Percentiles rank a stretch among this genome's conserved stretches.
phyloP scores from a whole-genome alignment of 2,888 invertebrate genomes.

The Tiliacea aurago region DNA sequence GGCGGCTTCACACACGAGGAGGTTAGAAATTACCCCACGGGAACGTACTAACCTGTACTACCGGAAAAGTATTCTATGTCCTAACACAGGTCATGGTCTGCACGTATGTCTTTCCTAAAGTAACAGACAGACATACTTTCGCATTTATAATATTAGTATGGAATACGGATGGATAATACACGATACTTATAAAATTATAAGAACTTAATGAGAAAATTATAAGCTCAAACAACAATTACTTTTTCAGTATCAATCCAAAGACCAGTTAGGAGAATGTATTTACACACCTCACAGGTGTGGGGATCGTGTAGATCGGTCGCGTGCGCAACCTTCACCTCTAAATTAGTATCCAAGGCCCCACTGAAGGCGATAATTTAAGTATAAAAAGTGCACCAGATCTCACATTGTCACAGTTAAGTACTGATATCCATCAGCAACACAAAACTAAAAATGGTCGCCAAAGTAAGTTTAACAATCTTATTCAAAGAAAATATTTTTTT shows the following conservation, averaged over 20 bases:
- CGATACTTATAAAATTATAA: not conserved
- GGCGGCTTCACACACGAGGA: not conserved
- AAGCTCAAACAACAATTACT: no score
- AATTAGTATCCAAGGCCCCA: slow-evolving; percentile 39
- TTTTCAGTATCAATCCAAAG: not conserved
- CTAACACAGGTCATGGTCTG: not conserved
- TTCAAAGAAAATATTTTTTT: no score
- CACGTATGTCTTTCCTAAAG: not conserved
- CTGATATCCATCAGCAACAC: slow-evolving; percentile 77
- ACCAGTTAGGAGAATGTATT: slow-evolving; percentile 18
- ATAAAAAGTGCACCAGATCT: slow-evolving; percentile 79
- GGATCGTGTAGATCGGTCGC: not conserved
- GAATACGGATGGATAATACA: not conserved
- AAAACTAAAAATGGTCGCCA: slow-evolving; percentile 80
- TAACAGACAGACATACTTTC: not conserved
- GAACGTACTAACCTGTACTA: not conserved
- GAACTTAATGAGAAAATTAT: no score
- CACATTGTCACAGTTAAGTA: slow-evolving; percentile 76
- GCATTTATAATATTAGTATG: not conserved
- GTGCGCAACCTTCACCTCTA: slow-evolving; percentile 57
- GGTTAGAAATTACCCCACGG: not conserved
- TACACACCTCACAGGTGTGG: not conserved
- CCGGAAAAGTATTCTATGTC: not conserved
- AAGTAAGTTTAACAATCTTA: slow-evolving; percentile 71
- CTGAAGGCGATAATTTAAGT: slow-evolving; percentile 71